Conservation (phyloP, 2,113 vertebrate genomes). For the Paracanthobrama guichenoti region DNA sequence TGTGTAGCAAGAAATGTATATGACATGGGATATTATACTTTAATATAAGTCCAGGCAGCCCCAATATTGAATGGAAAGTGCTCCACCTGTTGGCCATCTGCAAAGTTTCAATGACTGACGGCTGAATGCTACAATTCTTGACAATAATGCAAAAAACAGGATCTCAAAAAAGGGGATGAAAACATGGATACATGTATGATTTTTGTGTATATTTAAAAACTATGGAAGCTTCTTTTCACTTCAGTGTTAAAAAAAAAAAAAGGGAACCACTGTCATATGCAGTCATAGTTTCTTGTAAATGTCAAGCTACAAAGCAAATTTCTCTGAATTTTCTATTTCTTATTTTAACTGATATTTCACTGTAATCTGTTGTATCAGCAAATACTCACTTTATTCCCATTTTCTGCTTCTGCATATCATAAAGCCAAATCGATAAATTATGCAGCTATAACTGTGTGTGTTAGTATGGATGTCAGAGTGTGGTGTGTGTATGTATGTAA, state of each 20-base stretch:
- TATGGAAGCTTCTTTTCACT: neutral
- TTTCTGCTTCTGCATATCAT: too few relatives aligned
- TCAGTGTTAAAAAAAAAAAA: too few relatives aligned
- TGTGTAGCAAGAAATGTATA: neutral
- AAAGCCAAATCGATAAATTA: too few relatives aligned
- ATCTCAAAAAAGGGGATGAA: neutral
- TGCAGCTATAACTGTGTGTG: too few relatives aligned
- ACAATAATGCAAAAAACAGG: neutral
- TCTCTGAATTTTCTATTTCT: neutral
- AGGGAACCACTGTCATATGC: too few relatives aligned
- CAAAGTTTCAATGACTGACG: neutral
- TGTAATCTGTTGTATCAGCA: neutral
- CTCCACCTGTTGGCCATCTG: constrained; percentile 7
- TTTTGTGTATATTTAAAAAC: neutral
- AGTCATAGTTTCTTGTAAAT: neutral
- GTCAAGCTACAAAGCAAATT: too few relatives aligned
- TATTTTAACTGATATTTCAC: neutral
- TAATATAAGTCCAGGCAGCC: neutral
- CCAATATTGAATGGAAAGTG: neutral
- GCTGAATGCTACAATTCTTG: neutral
- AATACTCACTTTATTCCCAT: too few relatives aligned
- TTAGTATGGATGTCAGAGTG: too few relatives aligned
- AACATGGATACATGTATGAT: neutral
- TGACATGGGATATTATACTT: neutral
- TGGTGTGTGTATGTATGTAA: too few relatives aligned